A percentile compares a stretch with the other conserved stretches of the same genome.
These are phyloP conservation scores for Drosophila nebulosa DNA, from an alignment of 1,140 invertebrate genomes.

Conservation along the genomic window DNA sequence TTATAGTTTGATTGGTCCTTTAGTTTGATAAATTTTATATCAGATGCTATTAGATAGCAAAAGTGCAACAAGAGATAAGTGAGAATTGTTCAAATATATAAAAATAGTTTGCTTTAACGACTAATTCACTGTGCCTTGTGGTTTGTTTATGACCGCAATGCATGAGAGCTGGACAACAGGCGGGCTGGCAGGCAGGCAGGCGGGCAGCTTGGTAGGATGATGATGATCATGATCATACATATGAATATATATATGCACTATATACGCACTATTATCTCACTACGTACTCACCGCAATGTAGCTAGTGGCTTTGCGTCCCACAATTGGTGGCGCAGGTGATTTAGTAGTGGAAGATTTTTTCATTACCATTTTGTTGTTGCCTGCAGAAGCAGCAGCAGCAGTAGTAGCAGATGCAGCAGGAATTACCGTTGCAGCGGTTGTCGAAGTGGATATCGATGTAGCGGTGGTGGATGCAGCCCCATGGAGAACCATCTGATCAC, in stretches of 20 bases:
- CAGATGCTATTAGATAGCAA: too few relatives aligned
- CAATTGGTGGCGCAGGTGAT: constrained; percentile 82
- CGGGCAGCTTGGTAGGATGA: constrained; percentile 33
- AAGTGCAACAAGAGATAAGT: too few relatives aligned
- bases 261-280: constrained; percentile 72
- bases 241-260: neutral
- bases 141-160: neutral
- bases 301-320: constrained; percentile 84
- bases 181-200: constrained; percentile 24
- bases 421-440: constrained; percentile 41
- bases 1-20: too few relatives aligned
- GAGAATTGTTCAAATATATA: too few relatives aligned
- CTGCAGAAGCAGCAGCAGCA: neutral
- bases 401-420: constrained; percentile 8
- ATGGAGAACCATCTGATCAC: constrained; percentile 33
- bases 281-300: constrained; percentile 83
- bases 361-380: constrained; percentile 63
- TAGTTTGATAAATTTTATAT: too few relatives aligned
- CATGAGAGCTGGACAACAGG: constrained; percentile 18
- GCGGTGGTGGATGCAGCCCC: neutral
- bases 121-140: constrained; percentile 9
- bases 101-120: too few relatives aligned
- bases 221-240: constrained; percentile 21
- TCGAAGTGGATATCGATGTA: constrained; percentile 8
- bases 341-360: constrained; percentile 78